Percentiles rank a stretch among this genome's conserved stretches.
phyloP scores from a whole-genome alignment of 2,888 invertebrate species.

The Incurvaria masculella region DNA sequence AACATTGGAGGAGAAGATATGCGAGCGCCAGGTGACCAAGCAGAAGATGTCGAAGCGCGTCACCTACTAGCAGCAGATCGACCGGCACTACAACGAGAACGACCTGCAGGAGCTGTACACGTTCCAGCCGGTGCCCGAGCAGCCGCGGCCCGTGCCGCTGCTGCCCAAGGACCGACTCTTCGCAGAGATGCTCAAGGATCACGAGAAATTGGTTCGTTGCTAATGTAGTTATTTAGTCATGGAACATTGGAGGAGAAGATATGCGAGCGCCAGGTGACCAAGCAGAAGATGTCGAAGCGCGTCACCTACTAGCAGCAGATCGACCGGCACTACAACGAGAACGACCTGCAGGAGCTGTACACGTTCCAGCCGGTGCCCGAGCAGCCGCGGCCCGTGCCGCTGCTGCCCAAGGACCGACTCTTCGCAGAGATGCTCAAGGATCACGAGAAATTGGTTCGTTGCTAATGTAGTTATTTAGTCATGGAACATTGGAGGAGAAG shows the following conservation, averaged over 20 bases:
- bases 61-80: constrained; percentile 97
- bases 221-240: constrained; percentile 35
- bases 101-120: constrained; percentile 90
- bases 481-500: constrained; percentile 98
- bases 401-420: constrained; percentile 82
- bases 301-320: constrained; percentile 98
- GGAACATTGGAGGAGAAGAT: constrained; percentile 99
- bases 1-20: constrained; percentile 98
- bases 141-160: constrained; percentile 62
- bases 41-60: constrained; percentile 94
- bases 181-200: constrained; percentile 77
- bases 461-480: constrained; percentile 13
- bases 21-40: constrained; percentile 95
- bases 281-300: constrained; percentile 91
- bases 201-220: constrained; percentile 56
- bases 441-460: constrained; percentile 61
- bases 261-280: constrained; percentile 95
- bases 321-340: constrained; percentile 95
- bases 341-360: constrained; percentile 90
- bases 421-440: constrained; percentile 82
- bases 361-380: constrained; percentile 70
- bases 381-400: constrained; percentile 61
- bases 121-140: constrained; percentile 68
- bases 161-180: constrained; percentile 86
- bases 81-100: constrained; percentile 93